These are phyloP conservation scores for Congeria kusceri DNA, from an alignment of 2,888 invertebrate genomes.

Conservation along the genomic window DNA sequence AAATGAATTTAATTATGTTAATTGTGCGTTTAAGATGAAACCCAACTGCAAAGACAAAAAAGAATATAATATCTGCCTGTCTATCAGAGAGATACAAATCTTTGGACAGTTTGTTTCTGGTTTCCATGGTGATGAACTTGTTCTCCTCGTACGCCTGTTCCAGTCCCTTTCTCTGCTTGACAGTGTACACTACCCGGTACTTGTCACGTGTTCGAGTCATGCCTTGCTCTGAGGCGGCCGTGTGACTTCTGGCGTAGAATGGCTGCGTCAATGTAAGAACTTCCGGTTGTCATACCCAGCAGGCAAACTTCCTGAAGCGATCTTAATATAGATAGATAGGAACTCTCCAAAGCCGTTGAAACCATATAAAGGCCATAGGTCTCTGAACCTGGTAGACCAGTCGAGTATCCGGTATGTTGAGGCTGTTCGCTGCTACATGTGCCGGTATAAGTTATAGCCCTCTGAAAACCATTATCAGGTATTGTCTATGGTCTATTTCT, in stretches of 20 bases:
- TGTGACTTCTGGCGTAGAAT: conserved; percentile 11
- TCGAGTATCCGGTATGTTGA: too few species aligned
- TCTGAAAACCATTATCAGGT: too few species aligned
- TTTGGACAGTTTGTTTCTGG: conserved; percentile 12
- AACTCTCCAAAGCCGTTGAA: not conserved
- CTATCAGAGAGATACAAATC: conserved; percentile 33
- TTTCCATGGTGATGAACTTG: conserved; percentile 28
- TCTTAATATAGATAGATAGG: conserved; percentile 6
- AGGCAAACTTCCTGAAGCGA: too few species aligned
- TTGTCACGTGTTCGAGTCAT: conserved; percentile 41
- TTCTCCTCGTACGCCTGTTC: conserved; percentile 27
- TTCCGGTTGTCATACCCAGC: too few species aligned
- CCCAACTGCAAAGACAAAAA: not conserved
- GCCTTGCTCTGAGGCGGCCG: conserved; percentile 16
- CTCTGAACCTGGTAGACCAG: too few species aligned
- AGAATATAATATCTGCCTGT: conserved; percentile 24
- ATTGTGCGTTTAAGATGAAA: not conserved
- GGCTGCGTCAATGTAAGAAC: not conserved
- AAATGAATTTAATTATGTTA: too few species aligned
- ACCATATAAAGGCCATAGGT: too few species aligned
- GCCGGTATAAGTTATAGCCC: too few species aligned
- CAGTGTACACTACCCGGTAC: conserved; percentile 38
- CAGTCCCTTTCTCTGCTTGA: conserved; percentile 31
- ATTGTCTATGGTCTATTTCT: too few species aligned
- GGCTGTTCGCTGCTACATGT: too few species aligned